Evolutionary conservation across 53 echinoderm and acorn worm genomes (phyloP).

Genomic region (Pentamera pediparva): DNA sequence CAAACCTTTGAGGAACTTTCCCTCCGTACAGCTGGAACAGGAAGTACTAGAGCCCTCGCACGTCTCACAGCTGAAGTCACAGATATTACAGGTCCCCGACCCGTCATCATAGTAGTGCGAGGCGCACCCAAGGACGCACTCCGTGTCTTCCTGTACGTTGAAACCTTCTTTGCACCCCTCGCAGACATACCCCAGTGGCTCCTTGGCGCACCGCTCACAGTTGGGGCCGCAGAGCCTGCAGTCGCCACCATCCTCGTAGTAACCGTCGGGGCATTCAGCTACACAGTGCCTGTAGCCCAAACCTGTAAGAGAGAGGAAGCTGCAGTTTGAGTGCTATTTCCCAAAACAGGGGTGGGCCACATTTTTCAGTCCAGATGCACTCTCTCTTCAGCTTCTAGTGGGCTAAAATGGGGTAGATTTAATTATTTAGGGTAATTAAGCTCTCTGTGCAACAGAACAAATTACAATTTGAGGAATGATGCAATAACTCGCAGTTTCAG

Average conservation of each 20-base stretch:
- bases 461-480: too few species aligned
- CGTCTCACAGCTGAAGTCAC: slow-evolving; percentile 55
- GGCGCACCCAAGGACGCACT: slow-evolving; percentile 66
- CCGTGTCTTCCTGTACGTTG: neutral
- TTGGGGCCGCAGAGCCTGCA: slow-evolving; percentile 47
- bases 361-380: too few species aligned
- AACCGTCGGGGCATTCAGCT: slow-evolving; percentile 54
- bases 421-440: too few species aligned
- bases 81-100: slow-evolving; percentile 28
- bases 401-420: too few species aligned
- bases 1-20: slow-evolving; percentile 62
- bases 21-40: slow-evolving; percentile 65
- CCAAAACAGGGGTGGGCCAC: too few species aligned
- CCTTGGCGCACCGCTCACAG: slow-evolving; percentile 47
- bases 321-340: too few species aligned
- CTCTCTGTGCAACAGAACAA: too few species aligned
- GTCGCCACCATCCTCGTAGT: slow-evolving; percentile 41
- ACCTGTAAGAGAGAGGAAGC: slow-evolving; percentile 39
- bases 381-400: too few species aligned
- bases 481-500: too few species aligned
- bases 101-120: slow-evolving; percentile 40
- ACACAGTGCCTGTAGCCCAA: slow-evolving; percentile 70
- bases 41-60: slow-evolving; percentile 37
- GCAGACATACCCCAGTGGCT: slow-evolving; percentile 14
- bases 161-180: neutral